Base-by-base conservation (phyloP, 2,888 invertebrate species). In the Zeuzera pyrina region DNA sequence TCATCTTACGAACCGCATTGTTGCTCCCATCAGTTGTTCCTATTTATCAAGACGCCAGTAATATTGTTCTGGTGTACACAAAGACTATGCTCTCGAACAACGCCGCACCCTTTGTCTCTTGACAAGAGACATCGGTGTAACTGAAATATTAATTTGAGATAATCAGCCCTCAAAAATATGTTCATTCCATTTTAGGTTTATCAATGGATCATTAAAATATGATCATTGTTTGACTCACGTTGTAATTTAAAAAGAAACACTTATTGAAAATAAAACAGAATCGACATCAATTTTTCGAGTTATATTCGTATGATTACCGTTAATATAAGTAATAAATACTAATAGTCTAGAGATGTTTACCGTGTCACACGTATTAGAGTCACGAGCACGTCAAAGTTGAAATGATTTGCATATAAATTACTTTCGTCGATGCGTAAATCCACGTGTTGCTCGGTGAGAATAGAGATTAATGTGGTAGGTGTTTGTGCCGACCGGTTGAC, bases 351-450 rank as follows among this genome's bases (percentile, higher is more conserved):
- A n/a, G n/a, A n/a, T n/a, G n/a, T n/a, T n/a, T n/a, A n/a, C n/a
- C n/a, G n/a, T 59, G 64, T 63, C 56, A 57, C 51, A 47, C 57
- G 60, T 56, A 74, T 79, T 73, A 76, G 55, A 73, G 70, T 69
- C 73, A 77, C 71, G 67, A 64, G 73, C 71, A 70, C 63, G 63
- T 77, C 73, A 74, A 70, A 71, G 66, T 69, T 63, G 58, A 66
- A 73, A 70, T 70, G 69, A 83, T 83, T 83, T 74, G 73, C 81
- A 83, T 83, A 77, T 81, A 83, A 81, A 83, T 83, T 67, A 81
- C 67, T 77, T 78, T 77, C 68, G 67, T 68, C 68, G 64, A 70
- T 71, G 72, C 62, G 69, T 76, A 71, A 74, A 76, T 73, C 77
- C 78, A 79, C 77, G 77, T 79, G 81, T 79, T 78, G 77, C 74